phyloP scores from a whole-genome alignment of 2,797 vertebrate species.

The Hozukius guyotensis region DNA sequence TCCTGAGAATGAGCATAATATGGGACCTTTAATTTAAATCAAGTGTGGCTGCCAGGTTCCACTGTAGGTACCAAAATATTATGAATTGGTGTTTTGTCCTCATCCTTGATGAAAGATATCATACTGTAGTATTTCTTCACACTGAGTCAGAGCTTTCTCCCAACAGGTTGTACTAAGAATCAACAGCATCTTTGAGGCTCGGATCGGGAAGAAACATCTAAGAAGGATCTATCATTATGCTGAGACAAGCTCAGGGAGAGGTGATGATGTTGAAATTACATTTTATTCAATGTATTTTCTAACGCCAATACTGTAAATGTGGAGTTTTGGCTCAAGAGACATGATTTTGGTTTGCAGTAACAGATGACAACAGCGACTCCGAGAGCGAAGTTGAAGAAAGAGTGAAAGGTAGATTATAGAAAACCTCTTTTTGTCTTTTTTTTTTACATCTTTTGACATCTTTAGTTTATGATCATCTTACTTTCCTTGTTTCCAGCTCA shows the following conservation, averaged over 20 bases:
- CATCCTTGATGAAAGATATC: not conserved
- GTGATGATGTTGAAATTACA: conserved; percentile 60
- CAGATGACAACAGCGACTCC: conserved; percentile 93
- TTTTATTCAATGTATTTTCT: not conserved
- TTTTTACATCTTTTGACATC: not conserved
- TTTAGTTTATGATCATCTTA: not conserved
- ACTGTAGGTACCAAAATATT: not conserved
- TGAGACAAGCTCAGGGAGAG: conserved; percentile 90
- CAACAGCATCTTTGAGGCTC: conserved; percentile 90
- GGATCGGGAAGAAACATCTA: conserved; percentile 89
- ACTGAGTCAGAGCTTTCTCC: not conserved
- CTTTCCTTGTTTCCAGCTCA: conserved; percentile 44
- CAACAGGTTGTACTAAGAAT: conserved; percentile 85
- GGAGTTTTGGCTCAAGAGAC: not conserved
- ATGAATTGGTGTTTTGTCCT: not conserved
- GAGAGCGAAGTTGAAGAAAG: conserved; percentile 92
- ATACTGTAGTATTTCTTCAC: not conserved
- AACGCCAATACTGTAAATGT: not conserved
- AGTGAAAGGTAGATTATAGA: conserved; percentile 82
- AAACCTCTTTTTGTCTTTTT: not conserved
- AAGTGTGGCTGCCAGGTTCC: not conserved
- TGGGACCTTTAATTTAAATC: not conserved
- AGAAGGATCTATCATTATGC: conserved; percentile 89
- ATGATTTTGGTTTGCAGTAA: conserved; percentile 75
- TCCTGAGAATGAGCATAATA: too few relatives aligned